Percentiles rank a stretch among this genome's conserved stretches.
These are phyloP conservation scores for Hirtodrosophila trivittata DNA, from an alignment of 2,888 invertebrate genomes.

Conservation along the genomic window DNA sequence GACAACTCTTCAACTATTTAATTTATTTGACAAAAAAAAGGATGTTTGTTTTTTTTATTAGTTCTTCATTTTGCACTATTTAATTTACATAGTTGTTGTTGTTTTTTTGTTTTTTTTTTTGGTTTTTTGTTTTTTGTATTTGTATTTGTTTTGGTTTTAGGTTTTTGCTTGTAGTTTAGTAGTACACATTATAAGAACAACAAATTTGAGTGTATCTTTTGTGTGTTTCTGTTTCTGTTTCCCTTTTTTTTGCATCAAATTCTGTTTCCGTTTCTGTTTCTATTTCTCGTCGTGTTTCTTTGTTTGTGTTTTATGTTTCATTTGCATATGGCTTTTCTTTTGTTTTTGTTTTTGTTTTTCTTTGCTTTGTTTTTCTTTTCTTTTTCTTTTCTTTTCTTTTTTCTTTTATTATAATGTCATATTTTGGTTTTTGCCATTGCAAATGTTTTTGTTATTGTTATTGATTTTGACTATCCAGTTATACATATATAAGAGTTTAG, in stretches of 20 bases:
- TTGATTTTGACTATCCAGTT: conserved; percentile 44
- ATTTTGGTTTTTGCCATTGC: conserved; percentile 46
- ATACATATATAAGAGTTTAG: conserved; percentile 1
- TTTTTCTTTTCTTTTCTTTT: conserved; percentile 29
- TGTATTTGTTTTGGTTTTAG: conserved; percentile 15
- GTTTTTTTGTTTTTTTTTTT: conserved; percentile 19
- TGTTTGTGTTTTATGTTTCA: conserved; percentile 20
- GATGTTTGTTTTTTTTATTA: conserved; percentile 44
- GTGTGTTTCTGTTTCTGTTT: conserved; percentile 6
- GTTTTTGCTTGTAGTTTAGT: conserved; percentile 3
- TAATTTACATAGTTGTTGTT: conserved; percentile 52
- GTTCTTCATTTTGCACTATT: conserved; percentile 51
- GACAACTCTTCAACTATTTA: conserved; percentile 10
- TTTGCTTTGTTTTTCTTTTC: conserved; percentile 42
- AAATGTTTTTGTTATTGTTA: conserved; percentile 26
- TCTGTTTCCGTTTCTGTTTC: conserved; percentile 8
- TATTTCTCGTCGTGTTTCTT: conserved; percentile 23
- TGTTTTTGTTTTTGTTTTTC: conserved; percentile 19
- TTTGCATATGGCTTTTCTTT: conserved; percentile 43
- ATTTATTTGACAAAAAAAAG: conserved; percentile 16
- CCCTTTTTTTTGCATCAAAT: conserved; percentile 1
- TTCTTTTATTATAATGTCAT: conserved; percentile 48
- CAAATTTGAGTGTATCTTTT: conserved; percentile 29
- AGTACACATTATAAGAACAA: conserved; percentile 34
- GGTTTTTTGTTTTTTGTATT: conserved; percentile 15